Percentiles rank a stretch among this genome's conserved stretches.
Conservation (phyloP, 2,797 vertebrate species). For the Xiphorhynchus erythropygius region DNA sequence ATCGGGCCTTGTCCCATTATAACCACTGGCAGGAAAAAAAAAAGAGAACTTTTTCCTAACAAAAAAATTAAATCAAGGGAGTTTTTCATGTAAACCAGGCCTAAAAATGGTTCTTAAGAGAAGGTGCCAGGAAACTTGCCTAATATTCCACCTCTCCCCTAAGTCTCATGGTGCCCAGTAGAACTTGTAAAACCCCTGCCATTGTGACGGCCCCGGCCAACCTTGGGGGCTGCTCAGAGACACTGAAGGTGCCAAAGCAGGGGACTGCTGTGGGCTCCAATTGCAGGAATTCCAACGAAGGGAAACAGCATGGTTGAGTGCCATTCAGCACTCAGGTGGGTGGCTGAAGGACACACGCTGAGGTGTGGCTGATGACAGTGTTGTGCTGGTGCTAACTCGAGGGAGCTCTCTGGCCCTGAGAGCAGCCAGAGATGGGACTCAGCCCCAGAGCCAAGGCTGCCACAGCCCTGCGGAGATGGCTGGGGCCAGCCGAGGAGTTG, state of each 20-base stretch:
- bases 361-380: background rate
- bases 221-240: background rate
- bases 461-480: background rate
- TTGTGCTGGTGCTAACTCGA: background rate
- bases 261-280: fast-evolving
- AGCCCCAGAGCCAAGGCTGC: background rate
- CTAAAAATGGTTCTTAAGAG: background rate
- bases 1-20: background rate
- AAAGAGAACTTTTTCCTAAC: background rate
- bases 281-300: background rate
- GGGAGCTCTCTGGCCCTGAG: background rate
- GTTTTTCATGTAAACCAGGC: background rate
- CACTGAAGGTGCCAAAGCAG: background rate
- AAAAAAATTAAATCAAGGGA: background rate
- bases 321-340: background rate
- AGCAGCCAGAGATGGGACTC: background rate
- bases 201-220: fast-evolving
- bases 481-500: background rate
- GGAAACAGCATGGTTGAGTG: background rate
- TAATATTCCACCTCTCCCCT: background rate
- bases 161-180: background rate
- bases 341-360: fast-evolving
- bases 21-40: background rate
- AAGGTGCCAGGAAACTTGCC: background rate
- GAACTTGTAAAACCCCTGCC: background rate